Base-by-base conservation (phyloP, 2,113 vertebrate genomes). In the Leuciscus idus region DNA sequence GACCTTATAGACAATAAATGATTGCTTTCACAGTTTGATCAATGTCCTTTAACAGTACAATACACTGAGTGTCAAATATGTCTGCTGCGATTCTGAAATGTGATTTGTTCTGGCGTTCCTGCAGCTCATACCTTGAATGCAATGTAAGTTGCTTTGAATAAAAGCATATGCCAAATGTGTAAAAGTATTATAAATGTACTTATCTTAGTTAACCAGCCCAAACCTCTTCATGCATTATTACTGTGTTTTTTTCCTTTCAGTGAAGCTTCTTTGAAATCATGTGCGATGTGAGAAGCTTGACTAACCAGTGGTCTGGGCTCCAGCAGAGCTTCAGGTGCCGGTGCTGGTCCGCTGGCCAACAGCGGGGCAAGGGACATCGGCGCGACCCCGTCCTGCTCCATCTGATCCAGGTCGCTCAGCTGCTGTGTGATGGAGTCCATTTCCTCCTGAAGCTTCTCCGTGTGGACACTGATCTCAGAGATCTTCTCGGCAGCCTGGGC, bases 351-450 rank as follows among this genome's bases (percentile, higher is more conserved):
- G 66, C 1, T 70, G 10, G 78, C 76, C 62, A 87, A 68, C 12
- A 85, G 28, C 26, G 89, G 75, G 28, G 81, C 86, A 52, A 86
- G 39, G 0, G 39, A 30, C 1, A 82, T 64, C 15, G 84, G 85
- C 59, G 52, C 91, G 3, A 92, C 84, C 83, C 93, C 95, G 57
- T 92, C 89, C 85, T 92, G 89, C 90, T 94, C 94, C 7, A 95
- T 91, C 70, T 95, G 92, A 87, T 93, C 96, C 89, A 97, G 94
- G 88, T 93, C 92, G 83, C 92, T 94, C 52, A 91, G 93, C 89
- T 97, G 94, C 84, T 93, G 94, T 81, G 95, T 96, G 91, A 96
- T 95, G 92, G 94, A 95, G 87, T 92, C 94, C 95, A 97, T 96
- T 87, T 97, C 96, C 75, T 96, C 95, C 89, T 96, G 96, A 83